Evolutionary conservation across 2,888 invertebrate species (phyloP).

Genomic region (Brachycybe producta): DNA sequence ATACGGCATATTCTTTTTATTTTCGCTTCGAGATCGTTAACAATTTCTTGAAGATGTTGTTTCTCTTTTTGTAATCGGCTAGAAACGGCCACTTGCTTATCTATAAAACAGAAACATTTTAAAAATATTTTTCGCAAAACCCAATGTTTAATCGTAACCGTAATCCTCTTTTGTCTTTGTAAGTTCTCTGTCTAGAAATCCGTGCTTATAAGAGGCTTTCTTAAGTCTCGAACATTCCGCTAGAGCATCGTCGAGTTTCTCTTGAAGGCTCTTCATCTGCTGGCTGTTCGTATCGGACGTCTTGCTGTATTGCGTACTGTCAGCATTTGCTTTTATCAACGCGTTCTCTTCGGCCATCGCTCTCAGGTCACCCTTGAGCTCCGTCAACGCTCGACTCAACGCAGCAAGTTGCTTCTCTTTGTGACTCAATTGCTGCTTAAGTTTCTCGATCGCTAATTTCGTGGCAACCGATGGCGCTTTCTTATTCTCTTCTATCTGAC

Average conservation of each 20-base stretch:
- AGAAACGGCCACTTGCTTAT: neutral
- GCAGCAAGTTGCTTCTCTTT: slow-evolving; percentile 10
- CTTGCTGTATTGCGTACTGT: neutral
- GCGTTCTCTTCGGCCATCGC: neutral
- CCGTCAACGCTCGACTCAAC: neutral
- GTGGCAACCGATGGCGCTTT: slow-evolving; percentile 1
- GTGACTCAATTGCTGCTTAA: neutral
- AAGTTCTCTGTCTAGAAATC: neutral
- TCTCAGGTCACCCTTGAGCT: slow-evolving; percentile 9
- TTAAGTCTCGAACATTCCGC: slow-evolving; percentile 1
- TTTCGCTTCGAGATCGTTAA: slow-evolving; percentile 8
- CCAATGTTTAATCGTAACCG: neutral
- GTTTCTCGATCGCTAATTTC: neutral
- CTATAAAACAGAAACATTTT: neutral
- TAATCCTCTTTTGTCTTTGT: slow-evolving; percentile 8
- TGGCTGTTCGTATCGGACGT: neutral
- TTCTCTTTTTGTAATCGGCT: neutral
- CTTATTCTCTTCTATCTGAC: neutral
- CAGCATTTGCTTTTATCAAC: neutral
- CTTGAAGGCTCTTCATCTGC: neutral
- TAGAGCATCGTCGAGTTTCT: neutral
- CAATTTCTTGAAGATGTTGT: neutral
- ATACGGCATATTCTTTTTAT: slow-evolving; percentile 4
- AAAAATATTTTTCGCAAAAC: neutral
- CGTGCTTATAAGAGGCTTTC: neutral